phyloP scores from a whole-genome alignment of 2,797 vertebrate species.

The Trematomus bernacchii region DNA sequence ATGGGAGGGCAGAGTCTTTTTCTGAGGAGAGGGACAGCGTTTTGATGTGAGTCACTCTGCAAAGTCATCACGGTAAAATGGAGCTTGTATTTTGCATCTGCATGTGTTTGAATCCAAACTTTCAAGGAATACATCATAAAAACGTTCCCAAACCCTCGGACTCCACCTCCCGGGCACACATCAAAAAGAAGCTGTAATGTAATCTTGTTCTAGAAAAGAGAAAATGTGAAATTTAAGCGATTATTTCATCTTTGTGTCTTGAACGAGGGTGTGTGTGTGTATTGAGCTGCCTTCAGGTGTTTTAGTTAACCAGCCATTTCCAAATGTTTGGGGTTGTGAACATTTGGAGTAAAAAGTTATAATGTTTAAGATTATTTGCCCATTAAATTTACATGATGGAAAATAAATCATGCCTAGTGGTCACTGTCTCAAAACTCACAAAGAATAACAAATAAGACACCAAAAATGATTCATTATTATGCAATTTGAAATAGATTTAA shows the following conservation, averaged over 20 bases:
- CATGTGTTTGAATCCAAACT: constrained; percentile 69
- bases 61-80: constrained; percentile 66
- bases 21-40: constrained; percentile 43
- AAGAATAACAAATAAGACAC: neutral
- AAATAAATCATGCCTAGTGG: neutral
- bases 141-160: constrained; percentile 55
- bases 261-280: too few species aligned
- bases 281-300: constrained; percentile 56
- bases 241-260: too few species aligned
- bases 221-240: constrained; percentile 72
- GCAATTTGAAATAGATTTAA: too few species aligned
- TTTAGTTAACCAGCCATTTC: constrained; percentile 64
- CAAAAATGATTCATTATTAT: too few species aligned
- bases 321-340: constrained; percentile 56
- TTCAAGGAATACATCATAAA: constrained; percentile 63
- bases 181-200: constrained; percentile 72
- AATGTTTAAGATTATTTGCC: constrained; percentile 23
- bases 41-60: constrained; percentile 72
- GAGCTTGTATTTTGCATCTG: constrained; percentile 59
- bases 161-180: constrained; percentile 61
- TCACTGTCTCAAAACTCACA: neutral
- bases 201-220: constrained; percentile 69
- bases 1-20: constrained; percentile 78
- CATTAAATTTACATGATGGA: neutral
- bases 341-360: constrained; percentile 39